phyloP scores from a whole-genome alignment of 2,888 invertebrate species.

The Aleiodes testaceus region DNA sequence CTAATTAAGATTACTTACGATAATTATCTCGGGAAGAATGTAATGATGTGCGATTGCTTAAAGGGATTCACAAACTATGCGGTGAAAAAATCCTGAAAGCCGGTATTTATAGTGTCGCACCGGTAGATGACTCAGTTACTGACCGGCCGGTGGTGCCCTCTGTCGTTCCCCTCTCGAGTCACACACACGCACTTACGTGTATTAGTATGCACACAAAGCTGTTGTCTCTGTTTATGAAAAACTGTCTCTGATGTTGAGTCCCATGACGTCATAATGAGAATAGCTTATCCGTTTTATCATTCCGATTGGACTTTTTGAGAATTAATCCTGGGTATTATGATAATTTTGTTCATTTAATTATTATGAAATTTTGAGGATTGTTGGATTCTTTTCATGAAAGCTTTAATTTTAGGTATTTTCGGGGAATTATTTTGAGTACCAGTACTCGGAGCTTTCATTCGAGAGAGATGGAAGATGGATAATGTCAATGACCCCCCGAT shows the following conservation, averaged over 20 bases:
- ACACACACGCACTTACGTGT: no score
- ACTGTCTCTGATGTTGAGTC: not conserved
- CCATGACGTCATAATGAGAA: constrained; percentile 4
- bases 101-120: constrained; percentile 4
- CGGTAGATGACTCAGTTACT: constrained; percentile 10
- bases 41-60: not conserved
- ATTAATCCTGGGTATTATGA: not conserved
- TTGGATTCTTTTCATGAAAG: no score
- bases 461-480: no score
- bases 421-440: no score
- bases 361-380: not conserved
- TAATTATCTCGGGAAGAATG: not conserved
- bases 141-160: constrained; percentile 5
- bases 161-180: no score
- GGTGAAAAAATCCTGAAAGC: not conserved
- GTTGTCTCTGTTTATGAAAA: not conserved
- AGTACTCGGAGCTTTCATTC: no score
- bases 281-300: not conserved
- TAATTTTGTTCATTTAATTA: not conserved
- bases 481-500: not conserved
- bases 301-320: not conserved
- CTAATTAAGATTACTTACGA: not conserved
- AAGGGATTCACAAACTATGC: not conserved
- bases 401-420: no score
- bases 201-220: no score